Evolutionary conservation across 2,888 invertebrate species (phyloP).

Genomic region (Syrphus vitripennis): DNA sequence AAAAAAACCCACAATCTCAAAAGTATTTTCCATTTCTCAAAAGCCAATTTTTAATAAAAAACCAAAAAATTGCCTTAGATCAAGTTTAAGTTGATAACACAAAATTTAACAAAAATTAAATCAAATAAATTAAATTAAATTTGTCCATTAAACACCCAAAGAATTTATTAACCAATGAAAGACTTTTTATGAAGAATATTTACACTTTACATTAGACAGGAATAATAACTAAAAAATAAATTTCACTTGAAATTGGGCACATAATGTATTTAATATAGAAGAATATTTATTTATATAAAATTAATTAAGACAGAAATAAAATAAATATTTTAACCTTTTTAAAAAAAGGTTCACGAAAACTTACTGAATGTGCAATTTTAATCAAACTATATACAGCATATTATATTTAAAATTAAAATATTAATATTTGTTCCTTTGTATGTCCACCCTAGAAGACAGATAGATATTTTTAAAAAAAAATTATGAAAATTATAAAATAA

Average conservation of each 20-base stretch:
- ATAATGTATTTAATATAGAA: background rate
- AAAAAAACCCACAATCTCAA: background rate
- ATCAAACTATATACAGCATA: conserved; percentile 10
- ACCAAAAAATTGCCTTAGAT: conserved; percentile 62
- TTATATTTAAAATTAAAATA: conserved; percentile 9
- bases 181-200: conserved; percentile 43
- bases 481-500: background rate
- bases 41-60: conserved; percentile 49
- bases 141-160: conserved; percentile 24
- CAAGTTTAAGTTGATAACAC: conserved; percentile 8
- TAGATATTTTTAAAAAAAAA: background rate
- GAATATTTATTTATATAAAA: conserved; percentile 5
- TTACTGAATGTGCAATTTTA: conserved; percentile 49
- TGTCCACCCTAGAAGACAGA: background rate
- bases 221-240: background rate
- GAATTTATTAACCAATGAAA: conserved; percentile 40
- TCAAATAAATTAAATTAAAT: background rate
- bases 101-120: conserved; percentile 8
- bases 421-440: conserved; percentile 49
- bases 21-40: conserved; percentile 24
- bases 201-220: conserved; percentile 41
- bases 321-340: background rate
- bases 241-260: conserved; percentile 65
- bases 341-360: conserved; percentile 12
- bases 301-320: background rate